These are phyloP conservation scores for Isaurus tuberculatus DNA, from an alignment of 92 coral and sea anemone genomes.

Conservation along the genomic window DNA sequence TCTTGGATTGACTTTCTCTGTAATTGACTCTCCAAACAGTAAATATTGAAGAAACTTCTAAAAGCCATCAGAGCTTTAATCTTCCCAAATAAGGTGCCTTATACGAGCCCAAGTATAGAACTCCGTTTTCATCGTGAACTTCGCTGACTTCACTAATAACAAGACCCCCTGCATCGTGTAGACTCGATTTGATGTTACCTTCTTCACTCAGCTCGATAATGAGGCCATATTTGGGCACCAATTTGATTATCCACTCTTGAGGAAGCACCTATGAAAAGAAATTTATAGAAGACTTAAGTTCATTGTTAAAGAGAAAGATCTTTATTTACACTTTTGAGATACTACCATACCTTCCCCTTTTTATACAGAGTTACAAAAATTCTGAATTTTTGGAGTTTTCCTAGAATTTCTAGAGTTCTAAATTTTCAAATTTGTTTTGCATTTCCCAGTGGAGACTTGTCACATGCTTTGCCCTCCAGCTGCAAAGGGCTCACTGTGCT, in stretches of 20 bases:
- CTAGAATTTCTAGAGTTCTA: too few species aligned
- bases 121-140: slow-evolving; percentile 81
- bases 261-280: slow-evolving; percentile 50
- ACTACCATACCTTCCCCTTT: too few species aligned
- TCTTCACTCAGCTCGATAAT: slow-evolving; percentile 75
- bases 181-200: slow-evolving; percentile 69
- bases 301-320: too few species aligned
- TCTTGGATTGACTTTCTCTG: too few species aligned
- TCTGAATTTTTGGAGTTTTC: too few species aligned
- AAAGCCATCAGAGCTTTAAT: slow-evolving; percentile 57
- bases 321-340: too few species aligned
- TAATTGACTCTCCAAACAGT: neutral
- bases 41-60: neutral
- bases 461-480: too few species aligned
- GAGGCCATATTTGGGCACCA: slow-evolving; percentile 65
- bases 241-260: slow-evolving; percentile 41
- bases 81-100: slow-evolving; percentile 59
- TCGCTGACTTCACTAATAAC: slow-evolving; percentile 70
- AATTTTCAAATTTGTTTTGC: too few species aligned
- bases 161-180: slow-evolving; percentile 77
- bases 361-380: too few species aligned
- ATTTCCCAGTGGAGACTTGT: too few species aligned
- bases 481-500: too few species aligned
- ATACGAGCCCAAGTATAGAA: slow-evolving; percentile 73
- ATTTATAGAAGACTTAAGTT: neutral